Evolutionary conservation across 2,113 vertebrate species (phyloP).

Genomic region (Bothrops jararaca): DNA sequence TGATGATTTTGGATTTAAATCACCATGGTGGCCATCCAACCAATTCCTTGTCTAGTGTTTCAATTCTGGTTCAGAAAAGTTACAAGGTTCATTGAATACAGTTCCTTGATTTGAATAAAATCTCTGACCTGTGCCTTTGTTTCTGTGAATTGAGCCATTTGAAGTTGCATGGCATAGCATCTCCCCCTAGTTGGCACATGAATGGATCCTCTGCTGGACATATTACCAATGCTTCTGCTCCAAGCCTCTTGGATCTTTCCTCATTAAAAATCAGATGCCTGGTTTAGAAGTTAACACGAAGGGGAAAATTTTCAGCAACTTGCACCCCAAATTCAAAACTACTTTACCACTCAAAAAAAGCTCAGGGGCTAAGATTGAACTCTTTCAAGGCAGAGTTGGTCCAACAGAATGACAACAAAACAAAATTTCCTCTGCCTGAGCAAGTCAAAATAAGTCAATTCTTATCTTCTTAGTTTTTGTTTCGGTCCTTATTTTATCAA

Average conservation of each 20-base stretch:
- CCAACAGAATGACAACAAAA: background rate
- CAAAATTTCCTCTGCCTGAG: background rate
- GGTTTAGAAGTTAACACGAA: background rate
- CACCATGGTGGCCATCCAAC: background rate
- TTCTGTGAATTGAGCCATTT: background rate
- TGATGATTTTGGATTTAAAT: background rate
- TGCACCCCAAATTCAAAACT: background rate
- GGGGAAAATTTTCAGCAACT: background rate
- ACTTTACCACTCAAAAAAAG: background rate
- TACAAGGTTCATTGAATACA: background rate
- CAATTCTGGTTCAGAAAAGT: background rate
- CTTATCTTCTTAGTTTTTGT: background rate
- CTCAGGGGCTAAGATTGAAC: background rate
- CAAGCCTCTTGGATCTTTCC: background rate
- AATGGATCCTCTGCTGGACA: background rate
- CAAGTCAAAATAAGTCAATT: background rate
- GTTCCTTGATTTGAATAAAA: background rate
- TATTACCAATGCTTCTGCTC: background rate
- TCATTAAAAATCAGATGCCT: background rate
- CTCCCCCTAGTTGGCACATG: background rate
- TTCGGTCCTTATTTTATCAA: slow-evolving; percentile 6
- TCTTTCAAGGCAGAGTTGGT: background rate
- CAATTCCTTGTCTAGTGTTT: too few relatives aligned
- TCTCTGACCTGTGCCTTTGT: background rate
- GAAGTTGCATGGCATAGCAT: background rate